Conservation (phyloP, 37 sponge, comb jelly and placozoan species). For the Lycopodina hypogea region DNA sequence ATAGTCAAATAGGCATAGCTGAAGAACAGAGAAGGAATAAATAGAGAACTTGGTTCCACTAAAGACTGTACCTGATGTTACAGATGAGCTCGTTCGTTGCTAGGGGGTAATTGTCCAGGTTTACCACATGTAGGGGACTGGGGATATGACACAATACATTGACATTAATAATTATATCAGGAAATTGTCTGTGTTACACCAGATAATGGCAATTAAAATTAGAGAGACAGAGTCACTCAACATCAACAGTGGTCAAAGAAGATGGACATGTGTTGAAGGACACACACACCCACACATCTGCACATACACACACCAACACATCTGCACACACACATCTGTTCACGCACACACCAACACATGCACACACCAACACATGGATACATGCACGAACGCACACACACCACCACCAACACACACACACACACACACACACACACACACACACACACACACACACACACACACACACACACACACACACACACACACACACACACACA, state of each 20-base stretch:
- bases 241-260: background rate
- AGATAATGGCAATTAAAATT: background rate
- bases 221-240: background rate
- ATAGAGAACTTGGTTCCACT: background rate
- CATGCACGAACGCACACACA: too few species aligned
- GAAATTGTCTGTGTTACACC: too few species aligned
- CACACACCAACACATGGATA: conserved; percentile 1
- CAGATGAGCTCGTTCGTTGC: conserved; percentile 53
- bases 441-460: conserved; percentile 12
- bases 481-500: background rate
- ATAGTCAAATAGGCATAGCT: too few species aligned
- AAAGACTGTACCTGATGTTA: conserved; percentile 22
- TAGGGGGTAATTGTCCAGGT: conserved; percentile 46
- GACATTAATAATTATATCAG: background rate
- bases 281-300: too few species aligned
- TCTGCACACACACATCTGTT: background rate
- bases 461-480: background rate
- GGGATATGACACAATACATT: background rate
- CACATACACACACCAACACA: conserved; percentile 3
- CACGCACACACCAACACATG: background rate
- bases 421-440: background rate
- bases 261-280: background rate
- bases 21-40: too few species aligned
- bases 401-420: conserved; percentile 5
- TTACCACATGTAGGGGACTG: conserved; percentile 31